Evolutionary conservation across 2,797 vertebrate species (phyloP).

Genomic region (Distichodus sexfasciatus): DNA sequence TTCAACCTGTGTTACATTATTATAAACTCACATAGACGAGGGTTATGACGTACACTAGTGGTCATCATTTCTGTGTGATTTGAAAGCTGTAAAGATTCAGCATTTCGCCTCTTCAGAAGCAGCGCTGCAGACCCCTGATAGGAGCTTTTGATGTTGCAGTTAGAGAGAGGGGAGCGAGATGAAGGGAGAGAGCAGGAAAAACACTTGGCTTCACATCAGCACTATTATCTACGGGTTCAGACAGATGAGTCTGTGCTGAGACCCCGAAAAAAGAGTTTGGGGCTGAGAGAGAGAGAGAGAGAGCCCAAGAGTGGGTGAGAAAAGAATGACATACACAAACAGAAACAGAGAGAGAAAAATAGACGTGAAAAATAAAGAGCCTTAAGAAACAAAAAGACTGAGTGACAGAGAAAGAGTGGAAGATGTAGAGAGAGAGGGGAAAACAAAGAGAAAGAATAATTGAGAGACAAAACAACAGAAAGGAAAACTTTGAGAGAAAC

Average conservation of each 20-base stretch:
- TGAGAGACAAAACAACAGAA: too few species aligned
- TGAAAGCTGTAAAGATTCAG: not conserved
- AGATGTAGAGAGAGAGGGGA: too few species aligned
- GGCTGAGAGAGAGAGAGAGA: not conserved
- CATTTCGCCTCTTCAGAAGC: not conserved
- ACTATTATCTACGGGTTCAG: conserved; percentile 22
- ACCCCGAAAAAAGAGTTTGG: conserved; percentile 9
- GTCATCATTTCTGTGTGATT: not conserved
- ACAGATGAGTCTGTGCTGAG: conserved; percentile 12
- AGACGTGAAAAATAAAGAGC: too few species aligned
- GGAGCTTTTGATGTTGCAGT: conserved; percentile 27
- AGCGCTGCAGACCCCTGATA: conserved; percentile 11
- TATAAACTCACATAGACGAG: not conserved
- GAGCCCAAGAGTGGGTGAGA: not conserved
- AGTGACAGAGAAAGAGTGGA: too few species aligned
- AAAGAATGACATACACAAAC: not conserved
- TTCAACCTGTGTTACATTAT: too few species aligned
- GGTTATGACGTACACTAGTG: not conserved
- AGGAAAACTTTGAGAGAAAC: not conserved
- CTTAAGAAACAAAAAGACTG: conserved; percentile 1
- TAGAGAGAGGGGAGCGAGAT: conserved; percentile 12
- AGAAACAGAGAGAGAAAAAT: too few species aligned
- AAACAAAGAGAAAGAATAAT: too few species aligned
- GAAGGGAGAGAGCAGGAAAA: conserved; percentile 8
- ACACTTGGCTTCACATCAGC: conserved; percentile 24